Evolutionary conservation across 2,888 invertebrate species (phyloP).

Genomic region (Ceriagrion tenellum): DNA sequence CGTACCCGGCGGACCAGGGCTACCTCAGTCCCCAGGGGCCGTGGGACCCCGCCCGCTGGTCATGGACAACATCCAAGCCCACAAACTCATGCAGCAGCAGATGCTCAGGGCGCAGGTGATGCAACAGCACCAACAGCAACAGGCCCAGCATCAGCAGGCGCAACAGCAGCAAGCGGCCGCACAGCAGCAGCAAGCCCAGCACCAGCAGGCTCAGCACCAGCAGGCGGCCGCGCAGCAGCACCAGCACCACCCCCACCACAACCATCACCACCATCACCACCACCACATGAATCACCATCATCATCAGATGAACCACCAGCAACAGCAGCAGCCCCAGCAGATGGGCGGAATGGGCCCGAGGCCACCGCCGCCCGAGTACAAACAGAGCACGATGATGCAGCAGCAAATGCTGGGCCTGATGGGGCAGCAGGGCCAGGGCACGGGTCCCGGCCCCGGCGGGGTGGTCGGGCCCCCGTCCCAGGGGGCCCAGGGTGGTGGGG

Average conservation of each 20-base stretch:
- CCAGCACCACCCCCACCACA: constrained; percentile 75
- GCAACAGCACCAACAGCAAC: constrained; percentile 74
- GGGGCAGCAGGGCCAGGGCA: constrained; percentile 69
- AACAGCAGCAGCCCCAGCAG: constrained; percentile 76
- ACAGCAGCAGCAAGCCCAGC: constrained; percentile 73
- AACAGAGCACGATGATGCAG: constrained; percentile 81
- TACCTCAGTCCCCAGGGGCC: constrained; percentile 54
- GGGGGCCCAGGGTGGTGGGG: constrained; percentile 30
- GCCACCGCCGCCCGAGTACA: constrained; percentile 93
- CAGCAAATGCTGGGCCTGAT: constrained; percentile 73
- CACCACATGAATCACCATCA: constrained; percentile 71
- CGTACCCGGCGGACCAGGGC: constrained; percentile 12
- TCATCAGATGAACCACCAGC: constrained; percentile 78
- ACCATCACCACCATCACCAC: constrained; percentile 77
- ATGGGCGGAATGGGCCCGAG: constrained; percentile 75
- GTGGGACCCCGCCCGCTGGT: constrained; percentile 42
- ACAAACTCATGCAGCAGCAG: constrained; percentile 67
- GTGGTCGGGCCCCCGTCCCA: constrained; percentile 29
- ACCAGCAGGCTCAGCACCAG: constrained; percentile 73
- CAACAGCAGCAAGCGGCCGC: constrained; percentile 74
- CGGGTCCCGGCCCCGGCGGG: constrained; percentile 68
- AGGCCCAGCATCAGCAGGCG: constrained; percentile 78
- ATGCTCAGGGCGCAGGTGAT: constrained; percentile 74
- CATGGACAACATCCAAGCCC: constrained; percentile 43
- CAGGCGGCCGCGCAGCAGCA: constrained; percentile 74